Evolutionary conservation across 2,888 invertebrate species (phyloP).

Genomic region (Stictocephala bisonia): DNA sequence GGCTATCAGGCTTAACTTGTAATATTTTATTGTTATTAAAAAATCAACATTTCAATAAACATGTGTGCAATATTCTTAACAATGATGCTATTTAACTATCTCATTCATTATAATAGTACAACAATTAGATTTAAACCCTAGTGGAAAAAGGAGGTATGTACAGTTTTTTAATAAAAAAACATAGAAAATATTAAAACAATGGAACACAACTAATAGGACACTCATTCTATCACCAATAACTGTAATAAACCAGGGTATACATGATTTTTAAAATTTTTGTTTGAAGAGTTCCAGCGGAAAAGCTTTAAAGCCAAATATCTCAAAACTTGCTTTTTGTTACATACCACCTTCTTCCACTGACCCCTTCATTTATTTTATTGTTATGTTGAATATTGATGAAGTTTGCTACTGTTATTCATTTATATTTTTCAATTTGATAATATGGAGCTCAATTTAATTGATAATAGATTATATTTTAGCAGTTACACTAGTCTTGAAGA

Average conservation of each 20-base stretch:
- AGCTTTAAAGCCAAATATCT: slow-evolving; percentile 27
- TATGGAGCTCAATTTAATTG: too few species aligned
- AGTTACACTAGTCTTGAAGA: too few species aligned
- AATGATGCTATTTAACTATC: background rate
- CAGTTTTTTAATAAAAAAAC: background rate
- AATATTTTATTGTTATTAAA: slow-evolving; percentile 16
- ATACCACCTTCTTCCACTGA: slow-evolving; percentile 36
- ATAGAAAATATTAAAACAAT: background rate
- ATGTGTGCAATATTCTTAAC: slow-evolving; percentile 4
- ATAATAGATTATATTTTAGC: too few species aligned
- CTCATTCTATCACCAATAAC: background rate
- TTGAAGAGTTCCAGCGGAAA: slow-evolving; percentile 23
- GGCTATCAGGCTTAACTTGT: slow-evolving; percentile 6
- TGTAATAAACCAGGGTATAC: background rate
- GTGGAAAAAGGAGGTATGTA: background rate
- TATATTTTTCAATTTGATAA: too few species aligned
- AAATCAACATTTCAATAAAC: background rate
- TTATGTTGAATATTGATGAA: too few species aligned
- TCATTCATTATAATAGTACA: background rate
- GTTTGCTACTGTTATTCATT: too few species aligned
- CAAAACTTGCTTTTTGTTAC: slow-evolving; percentile 30
- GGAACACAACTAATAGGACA: background rate
- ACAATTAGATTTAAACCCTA: too few species aligned
- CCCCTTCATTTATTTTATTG: slow-evolving; percentile 23
- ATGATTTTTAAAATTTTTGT: background rate